Evolutionary conservation across 2,888 invertebrate genomes (phyloP), one percentile per base, ranked within the genome.

Genomic region (Eudemis profundana): DNA sequence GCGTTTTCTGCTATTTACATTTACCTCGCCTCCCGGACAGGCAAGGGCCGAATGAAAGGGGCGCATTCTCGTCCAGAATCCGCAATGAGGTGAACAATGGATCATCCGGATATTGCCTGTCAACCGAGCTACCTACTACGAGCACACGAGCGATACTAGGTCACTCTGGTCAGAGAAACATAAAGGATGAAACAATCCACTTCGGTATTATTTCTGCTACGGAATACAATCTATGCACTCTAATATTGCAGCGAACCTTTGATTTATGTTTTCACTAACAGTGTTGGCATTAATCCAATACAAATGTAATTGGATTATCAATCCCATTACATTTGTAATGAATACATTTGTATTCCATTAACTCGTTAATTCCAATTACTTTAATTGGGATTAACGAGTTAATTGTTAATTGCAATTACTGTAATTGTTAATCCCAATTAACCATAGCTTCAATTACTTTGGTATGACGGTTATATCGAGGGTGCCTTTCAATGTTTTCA

Each of bases 31-130:
- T 73, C 73, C 75, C 67, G 67, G 71, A 74, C 69, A 75, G 76
- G 77, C 73, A 73, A 74, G 74, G 77, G 78, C 80, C 79, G 78
- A 82, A 78, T 77, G 78, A 76, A 78, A 76, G 80, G 78, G 70
- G 69, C 46, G 75, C 75, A 78, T 77, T 76, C 78, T 73, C 77
- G 85, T 74, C 77, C 79, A 76, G 89, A 90, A 89, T 90, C 84
- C 84, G 77, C 87, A 89, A 90, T 90, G 90, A 90, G 87, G 79
- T 81, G 87, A 85, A 89, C 90, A 90, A 90, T 89, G 87, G 86
- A 88, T 90, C 87, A 87, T 84, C 83, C 89, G 89, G 89, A 90
- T 89, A 90, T 90, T 90, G 89, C 87, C 85, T 89, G 89, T 90
- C 89, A 88, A 85, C 83, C 73, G 79, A 76, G 78, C 78, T 79